Percentiles rank a stretch among this genome's conserved stretches.
Evolutionary conservation across 1,140 invertebrate species (phyloP).

Genomic region (Scaptomyza graminum): DNA sequence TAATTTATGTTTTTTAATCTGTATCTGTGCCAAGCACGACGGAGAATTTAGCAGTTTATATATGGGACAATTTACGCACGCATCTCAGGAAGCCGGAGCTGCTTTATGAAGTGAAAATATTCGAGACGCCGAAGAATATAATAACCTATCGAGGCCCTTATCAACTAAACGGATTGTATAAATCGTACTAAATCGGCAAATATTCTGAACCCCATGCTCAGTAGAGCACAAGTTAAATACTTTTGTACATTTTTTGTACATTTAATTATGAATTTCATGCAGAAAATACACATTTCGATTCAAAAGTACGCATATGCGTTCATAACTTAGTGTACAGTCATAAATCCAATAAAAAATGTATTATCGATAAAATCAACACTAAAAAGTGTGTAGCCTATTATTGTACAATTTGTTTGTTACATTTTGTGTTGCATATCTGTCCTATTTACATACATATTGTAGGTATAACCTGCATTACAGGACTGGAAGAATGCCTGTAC

Average conservation of each 20-base stretch:
- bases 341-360: too few species aligned
- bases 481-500: too few species aligned
- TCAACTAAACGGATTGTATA: constrained; percentile 61
- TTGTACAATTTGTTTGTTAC: too few species aligned
- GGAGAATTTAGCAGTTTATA: constrained; percentile 96
- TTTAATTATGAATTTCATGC: too few species aligned
- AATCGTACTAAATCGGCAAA: constrained; percentile 60
- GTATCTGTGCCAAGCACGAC: constrained; percentile 90
- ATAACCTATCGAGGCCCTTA: constrained; percentile 92
- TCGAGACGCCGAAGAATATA: constrained; percentile 99
- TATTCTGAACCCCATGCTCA: constrained; percentile 58
- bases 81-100: constrained; percentile 88
- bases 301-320: too few species aligned
- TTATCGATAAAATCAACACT: too few species aligned
- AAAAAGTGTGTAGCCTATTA: background rate
- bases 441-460: too few species aligned
- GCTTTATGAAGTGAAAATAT: constrained; percentile 95
- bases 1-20: background rate
- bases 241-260: constrained; percentile 19
- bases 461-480: too few species aligned
- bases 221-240: constrained; percentile 43
- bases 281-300: too few species aligned
- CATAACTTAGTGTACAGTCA: too few species aligned
- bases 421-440: too few species aligned
- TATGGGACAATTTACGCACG: constrained; percentile 92